A percentile compares a stretch with the other conserved stretches of the same genome.
These are phyloP conservation scores for Trichonephila inaurata DNA, from an alignment of 1,140 invertebrate species.

Conservation along the genomic window DNA sequence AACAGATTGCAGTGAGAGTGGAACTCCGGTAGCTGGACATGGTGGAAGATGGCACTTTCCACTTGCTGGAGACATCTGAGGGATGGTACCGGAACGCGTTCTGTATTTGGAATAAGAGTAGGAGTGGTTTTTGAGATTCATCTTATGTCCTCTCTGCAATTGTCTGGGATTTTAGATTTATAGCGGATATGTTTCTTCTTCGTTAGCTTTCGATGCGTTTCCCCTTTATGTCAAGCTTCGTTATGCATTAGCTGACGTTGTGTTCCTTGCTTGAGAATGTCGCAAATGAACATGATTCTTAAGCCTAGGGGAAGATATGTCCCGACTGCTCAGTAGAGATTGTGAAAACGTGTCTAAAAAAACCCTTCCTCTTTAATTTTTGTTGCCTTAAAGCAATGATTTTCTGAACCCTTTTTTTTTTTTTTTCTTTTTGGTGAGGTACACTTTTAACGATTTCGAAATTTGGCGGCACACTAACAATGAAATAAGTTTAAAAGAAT, in stretches of 20 bases:
- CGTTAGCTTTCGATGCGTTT: not conserved
- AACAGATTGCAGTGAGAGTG: not conserved
- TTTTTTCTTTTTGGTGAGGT: no score
- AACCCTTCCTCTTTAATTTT: no score
- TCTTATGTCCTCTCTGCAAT: not conserved
- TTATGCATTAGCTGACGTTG: not conserved
- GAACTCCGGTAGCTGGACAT: not conserved
- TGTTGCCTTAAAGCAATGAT: no score
- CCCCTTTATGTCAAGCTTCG: not conserved
- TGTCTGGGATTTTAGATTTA: not conserved
- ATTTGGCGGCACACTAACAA: no score
- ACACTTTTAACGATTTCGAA: no score
- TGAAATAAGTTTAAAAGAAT: no score
- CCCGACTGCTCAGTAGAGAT: no score
- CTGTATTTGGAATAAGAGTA: not conserved
- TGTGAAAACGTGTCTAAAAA: no score
- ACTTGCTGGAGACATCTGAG: not conserved
- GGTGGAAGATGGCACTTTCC: not conserved
- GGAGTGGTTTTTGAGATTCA: constrained; percentile 7
- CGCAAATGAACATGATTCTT: not conserved
- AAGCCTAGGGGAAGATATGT: not conserved
- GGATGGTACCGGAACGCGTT: not conserved
- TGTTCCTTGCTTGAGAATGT: not conserved
- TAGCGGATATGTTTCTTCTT: not conserved
- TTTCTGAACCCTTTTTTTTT: no score